Evolutionary conservation across 2,113 vertebrate genomes (phyloP).

Genomic region (Dipodomys stephensi): DNA sequence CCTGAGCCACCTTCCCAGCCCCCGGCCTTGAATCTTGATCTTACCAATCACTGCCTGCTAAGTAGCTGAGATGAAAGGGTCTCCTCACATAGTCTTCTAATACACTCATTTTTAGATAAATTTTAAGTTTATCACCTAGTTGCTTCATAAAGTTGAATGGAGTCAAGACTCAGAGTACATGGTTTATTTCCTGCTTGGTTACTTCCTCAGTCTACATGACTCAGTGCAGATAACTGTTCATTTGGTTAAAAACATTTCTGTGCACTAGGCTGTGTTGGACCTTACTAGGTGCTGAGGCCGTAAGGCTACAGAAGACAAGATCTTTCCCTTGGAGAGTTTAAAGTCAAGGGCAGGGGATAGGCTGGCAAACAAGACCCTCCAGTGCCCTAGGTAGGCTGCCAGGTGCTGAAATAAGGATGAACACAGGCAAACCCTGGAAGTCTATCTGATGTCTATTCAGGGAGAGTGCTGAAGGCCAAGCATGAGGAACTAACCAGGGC

Average conservation of each 20-base stretch:
- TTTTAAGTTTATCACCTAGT: neutral
- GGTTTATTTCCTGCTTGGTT: neutral
- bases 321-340: neutral
- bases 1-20: too few relatives aligned
- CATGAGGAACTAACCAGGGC: neutral
- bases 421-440: neutral
- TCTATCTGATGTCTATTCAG: neutral
- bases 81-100: too few relatives aligned
- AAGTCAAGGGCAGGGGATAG: neutral
- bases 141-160: neutral
- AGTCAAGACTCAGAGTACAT: neutral
- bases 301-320: neutral
- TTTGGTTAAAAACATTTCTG: neutral
- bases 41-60: too few relatives aligned
- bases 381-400: neutral
- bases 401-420: neutral
- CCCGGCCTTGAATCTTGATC: too few relatives aligned
- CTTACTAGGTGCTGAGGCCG: neutral
- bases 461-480: neutral
- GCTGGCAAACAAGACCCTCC: neutral
- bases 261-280: neutral
- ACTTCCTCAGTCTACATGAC: neutral
- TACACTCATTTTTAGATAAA: too few relatives aligned
- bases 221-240: neutral
- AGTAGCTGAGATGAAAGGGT: too few relatives aligned